Evolutionary conservation across 2,113 vertebrate genomes (phyloP).

Genomic region (Electrona antarctica): DNA sequence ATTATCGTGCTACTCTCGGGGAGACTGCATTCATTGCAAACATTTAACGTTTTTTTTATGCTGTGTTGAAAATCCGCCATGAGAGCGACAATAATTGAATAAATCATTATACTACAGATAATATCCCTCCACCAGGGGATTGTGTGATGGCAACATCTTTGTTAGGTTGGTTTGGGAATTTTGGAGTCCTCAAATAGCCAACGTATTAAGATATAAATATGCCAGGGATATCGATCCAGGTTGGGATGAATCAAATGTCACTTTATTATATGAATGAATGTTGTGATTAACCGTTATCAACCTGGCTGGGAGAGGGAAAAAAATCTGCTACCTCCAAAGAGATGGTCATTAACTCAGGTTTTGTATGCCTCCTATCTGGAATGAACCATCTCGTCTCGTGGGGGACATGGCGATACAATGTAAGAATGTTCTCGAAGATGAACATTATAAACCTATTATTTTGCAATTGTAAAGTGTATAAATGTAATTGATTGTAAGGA

Average conservation of each 20-base stretch:
- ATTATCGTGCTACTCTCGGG: too few species aligned
- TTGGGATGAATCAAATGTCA: neutral
- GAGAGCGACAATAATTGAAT: slow-evolving; percentile 5
- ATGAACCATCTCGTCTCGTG: slow-evolving; percentile 62
- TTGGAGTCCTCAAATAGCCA: slow-evolving; percentile 29
- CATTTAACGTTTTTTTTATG: neutral
- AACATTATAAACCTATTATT: neutral
- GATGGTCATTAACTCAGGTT: slow-evolving; percentile 74
- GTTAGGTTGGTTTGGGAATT: slow-evolving; percentile 29
- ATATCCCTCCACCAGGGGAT: slow-evolving; percentile 34
- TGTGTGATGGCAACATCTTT: slow-evolving; percentile 41
- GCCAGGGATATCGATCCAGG: neutral
- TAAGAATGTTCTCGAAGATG: slow-evolving; percentile 14
- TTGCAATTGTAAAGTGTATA: neutral
- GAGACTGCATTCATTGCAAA: neutral
- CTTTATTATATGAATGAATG: slow-evolving; percentile 41
- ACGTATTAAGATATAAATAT: neutral
- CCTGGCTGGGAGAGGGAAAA: slow-evolving; percentile 26
- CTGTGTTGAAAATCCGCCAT: neutral
- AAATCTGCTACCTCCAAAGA: slow-evolving; percentile 70
- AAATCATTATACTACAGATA: slow-evolving; percentile 36
- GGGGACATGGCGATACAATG: slow-evolving; percentile 51
- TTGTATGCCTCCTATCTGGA: slow-evolving; percentile 81
- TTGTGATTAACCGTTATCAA: slow-evolving; percentile 33
- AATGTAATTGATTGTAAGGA: too few species aligned